Evolutionary conservation across 2,113 vertebrate genomes (phyloP).

Genomic region (Elephantulus edwardii): DNA sequence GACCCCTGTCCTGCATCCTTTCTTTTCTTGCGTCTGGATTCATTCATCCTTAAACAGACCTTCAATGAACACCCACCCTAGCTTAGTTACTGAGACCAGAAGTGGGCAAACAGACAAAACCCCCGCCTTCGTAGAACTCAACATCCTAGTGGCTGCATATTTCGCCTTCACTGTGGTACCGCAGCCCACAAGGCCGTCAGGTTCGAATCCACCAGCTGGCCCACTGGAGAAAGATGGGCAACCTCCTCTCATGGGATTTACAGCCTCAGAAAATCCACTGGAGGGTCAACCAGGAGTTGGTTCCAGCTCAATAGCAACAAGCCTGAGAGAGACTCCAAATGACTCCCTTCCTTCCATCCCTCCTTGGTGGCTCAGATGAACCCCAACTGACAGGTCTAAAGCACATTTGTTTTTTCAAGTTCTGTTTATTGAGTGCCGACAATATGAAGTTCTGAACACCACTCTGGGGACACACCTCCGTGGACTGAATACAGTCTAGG

Average conservation of each 20-base stretch:
- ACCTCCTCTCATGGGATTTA: too few relatives aligned
- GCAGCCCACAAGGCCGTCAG: too few relatives aligned
- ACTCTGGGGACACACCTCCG: not conserved
- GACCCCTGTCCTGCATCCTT: too few relatives aligned
- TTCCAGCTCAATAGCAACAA: too few relatives aligned
- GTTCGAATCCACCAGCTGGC: too few relatives aligned
- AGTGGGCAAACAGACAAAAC: not conserved
- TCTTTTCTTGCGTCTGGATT: too few relatives aligned
- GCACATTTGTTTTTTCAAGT: not conserved
- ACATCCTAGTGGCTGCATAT: not conserved
- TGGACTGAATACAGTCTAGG: not conserved
- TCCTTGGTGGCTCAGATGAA: not conserved
- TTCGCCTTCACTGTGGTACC: not conserved
- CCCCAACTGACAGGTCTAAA: not conserved
- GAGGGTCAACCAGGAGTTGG: too few relatives aligned
- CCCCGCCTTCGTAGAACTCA: not conserved
- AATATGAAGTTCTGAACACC: accelerated
- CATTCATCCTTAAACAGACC: not conserved
- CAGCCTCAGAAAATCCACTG: too few relatives aligned
- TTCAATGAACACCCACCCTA: not conserved
- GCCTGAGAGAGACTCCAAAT: too few relatives aligned
- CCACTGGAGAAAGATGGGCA: too few relatives aligned
- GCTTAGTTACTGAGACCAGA: not conserved
- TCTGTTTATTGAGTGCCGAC: not conserved
- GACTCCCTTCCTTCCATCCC: not conserved